Conservation (phyloP, 2,113 vertebrate genomes). For the Seriola rivoliana region DNA sequence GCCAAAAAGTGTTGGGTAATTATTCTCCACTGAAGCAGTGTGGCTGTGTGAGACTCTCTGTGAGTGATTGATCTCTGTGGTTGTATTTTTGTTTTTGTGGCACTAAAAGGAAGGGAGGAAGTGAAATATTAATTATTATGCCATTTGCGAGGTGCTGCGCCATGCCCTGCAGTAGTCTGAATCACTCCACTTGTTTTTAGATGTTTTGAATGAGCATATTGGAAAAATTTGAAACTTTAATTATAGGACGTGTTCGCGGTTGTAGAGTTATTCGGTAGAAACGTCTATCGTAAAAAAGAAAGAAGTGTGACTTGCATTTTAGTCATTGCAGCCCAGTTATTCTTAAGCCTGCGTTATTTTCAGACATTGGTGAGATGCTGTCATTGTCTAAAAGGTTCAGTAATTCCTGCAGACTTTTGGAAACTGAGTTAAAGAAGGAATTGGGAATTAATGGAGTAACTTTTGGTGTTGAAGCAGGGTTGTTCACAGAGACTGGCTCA, state of each 20-base stretch:
- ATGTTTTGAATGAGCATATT: conserved; percentile 9
- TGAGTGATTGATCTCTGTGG: conserved; percentile 41
- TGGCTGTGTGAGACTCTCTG: conserved; percentile 19
- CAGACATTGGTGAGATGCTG: background rate
- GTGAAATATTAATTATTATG: conserved; percentile 58
- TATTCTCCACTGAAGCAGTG: conserved; percentile 8
- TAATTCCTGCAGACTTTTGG: conserved; percentile 30
- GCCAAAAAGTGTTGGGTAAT: conserved; percentile 19
- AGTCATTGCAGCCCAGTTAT: conserved; percentile 7
- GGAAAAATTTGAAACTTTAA: conserved; percentile 25
- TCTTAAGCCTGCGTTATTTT: conserved; percentile 12
- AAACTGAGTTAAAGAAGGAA: conserved; percentile 25
- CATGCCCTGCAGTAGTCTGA: conserved; percentile 29
- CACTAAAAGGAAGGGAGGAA: conserved; percentile 17
- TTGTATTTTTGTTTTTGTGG: conserved; percentile 36
- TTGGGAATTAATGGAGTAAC: conserved; percentile 42
- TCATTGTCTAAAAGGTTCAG: conserved; percentile 16
- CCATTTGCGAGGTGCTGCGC: conserved; percentile 37
- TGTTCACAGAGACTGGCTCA: conserved; percentile 14
- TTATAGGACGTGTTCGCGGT: conserved; percentile 3
- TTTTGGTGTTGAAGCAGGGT: conserved; percentile 23
- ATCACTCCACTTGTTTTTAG: conserved; percentile 40
- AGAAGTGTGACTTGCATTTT: background rate
- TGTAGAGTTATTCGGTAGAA: background rate
- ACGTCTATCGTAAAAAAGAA: background rate